Evolutionary conservation across 2,113 vertebrate species (phyloP).

Genomic region (chimpanzee (Pan troglodytes)): DNA sequence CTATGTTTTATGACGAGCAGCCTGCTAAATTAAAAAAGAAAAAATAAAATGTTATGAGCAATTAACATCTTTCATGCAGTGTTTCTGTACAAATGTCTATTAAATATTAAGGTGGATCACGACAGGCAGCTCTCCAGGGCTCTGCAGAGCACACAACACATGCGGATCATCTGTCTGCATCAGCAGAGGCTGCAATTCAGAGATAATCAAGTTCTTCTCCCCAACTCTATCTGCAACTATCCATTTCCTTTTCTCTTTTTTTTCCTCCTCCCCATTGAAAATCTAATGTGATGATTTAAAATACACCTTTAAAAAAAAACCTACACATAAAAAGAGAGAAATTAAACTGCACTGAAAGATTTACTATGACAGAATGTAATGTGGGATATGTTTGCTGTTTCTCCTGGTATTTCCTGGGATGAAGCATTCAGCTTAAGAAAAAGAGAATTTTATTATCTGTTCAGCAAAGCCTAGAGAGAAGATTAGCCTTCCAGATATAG

Average conservation of each 20-base stretch:
- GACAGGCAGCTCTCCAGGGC: background rate
- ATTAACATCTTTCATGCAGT: conserved; percentile 25
- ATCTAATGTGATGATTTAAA: conserved; percentile 10
- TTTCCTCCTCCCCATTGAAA: background rate
- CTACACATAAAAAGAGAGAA: background rate
- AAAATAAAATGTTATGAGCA: conserved; percentile 59
- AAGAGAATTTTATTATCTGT: background rate
- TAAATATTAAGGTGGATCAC: conserved; percentile 41
- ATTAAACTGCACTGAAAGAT: background rate
- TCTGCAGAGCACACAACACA: background rate
- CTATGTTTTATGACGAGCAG: conserved; percentile 52
- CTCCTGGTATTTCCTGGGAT: background rate
- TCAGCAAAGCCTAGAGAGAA: background rate
- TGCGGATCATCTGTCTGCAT: background rate
- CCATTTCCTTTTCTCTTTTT: background rate
- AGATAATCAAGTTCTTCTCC: background rate
- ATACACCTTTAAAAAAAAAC: background rate
- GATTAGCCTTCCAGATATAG: background rate
- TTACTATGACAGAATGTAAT: background rate
- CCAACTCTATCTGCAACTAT: background rate
- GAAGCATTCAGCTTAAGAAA: background rate
- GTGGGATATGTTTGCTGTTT: background rate
- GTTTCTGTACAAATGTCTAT: conserved; percentile 49
- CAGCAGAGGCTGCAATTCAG: background rate
- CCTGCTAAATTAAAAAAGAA: conserved; percentile 53